Evolutionary conservation across 2,888 invertebrate genomes (phyloP).

Genomic region (Lingula anatina): DNA sequence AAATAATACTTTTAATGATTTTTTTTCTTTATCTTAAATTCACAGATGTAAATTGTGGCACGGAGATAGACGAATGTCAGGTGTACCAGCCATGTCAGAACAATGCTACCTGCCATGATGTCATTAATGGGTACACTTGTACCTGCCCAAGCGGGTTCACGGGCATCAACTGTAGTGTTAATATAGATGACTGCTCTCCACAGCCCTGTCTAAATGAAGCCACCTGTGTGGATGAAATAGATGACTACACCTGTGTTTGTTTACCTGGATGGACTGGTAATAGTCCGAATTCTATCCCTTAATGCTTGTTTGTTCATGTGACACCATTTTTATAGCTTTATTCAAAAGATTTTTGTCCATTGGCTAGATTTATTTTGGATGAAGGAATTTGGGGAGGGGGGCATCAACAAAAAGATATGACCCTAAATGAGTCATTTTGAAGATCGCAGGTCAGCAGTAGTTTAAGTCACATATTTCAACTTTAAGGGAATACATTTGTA

Average conservation of each 20-base stretch:
- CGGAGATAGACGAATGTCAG: conserved; percentile 72
- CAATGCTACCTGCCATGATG: conserved; percentile 70
- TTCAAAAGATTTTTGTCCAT: too few relatives aligned
- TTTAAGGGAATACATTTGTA: too few relatives aligned
- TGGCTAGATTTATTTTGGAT: too few relatives aligned
- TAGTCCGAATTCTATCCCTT: too few relatives aligned
- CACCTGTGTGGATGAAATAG: conserved; percentile 64
- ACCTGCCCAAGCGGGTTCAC: conserved; percentile 58
- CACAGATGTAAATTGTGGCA: conserved; percentile 12
- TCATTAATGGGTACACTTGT: conserved; percentile 14
- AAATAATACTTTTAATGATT: not conserved
- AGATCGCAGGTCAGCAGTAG: too few relatives aligned
- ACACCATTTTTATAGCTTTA: too few relatives aligned
- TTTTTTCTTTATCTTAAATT: too few relatives aligned
- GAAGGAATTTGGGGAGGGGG: too few relatives aligned
- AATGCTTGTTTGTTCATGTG: too few relatives aligned
- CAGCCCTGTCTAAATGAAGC: conserved; percentile 55
- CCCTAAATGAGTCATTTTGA: too few relatives aligned
- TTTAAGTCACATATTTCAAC: too few relatives aligned
- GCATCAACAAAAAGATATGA: too few relatives aligned
- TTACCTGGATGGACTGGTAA: conserved; percentile 13
- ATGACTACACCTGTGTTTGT: conserved; percentile 19
- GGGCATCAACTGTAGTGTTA: conserved; percentile 45
- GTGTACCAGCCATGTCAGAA: conserved; percentile 75
- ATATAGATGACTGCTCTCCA: conserved; percentile 13